Evolutionary conservation across 2,113 vertebrate genomes (phyloP).

Genomic region (Phaetusa simplex): DNA sequence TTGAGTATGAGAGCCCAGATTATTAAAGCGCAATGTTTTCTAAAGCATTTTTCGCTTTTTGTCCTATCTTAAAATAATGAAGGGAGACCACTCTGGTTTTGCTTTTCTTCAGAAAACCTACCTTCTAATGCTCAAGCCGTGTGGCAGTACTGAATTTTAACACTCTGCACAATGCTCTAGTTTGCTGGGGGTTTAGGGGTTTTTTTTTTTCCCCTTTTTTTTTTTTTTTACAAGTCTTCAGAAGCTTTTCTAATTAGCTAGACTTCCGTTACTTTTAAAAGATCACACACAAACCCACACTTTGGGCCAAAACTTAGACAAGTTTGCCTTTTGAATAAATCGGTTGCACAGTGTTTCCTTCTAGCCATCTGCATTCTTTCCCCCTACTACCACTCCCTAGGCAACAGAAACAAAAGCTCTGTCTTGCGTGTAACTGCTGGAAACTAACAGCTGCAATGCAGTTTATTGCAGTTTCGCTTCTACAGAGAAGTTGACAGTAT

Average conservation of each 20-base stretch:
- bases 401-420: conserved; percentile 70
- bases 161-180: not conserved
- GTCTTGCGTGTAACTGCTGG: not conserved
- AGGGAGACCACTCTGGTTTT: not conserved
- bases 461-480: not conserved
- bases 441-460: conserved; percentile 25
- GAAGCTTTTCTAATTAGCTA: conserved; percentile 42
- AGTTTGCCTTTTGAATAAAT: conserved; percentile 28
- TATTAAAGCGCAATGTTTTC: not conserved
- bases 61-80: not conserved
- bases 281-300: conserved; percentile 28
- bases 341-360: not conserved
- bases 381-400: conserved; percentile 40
- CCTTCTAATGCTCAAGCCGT: not conserved
- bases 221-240: not conserved
- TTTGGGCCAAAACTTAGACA: conserved; percentile 44
- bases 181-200: not conserved
- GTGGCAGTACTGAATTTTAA: conserved; percentile 5
- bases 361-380: conserved; percentile 47
- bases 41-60: not conserved
- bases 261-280: conserved; percentile 56
- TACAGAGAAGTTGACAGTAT: not conserved
- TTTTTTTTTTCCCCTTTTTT: not conserved
- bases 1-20: not conserved
- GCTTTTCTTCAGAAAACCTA: not conserved